Evolutionary conservation across 2,888 invertebrate genomes (phyloP), one percentile per base, ranked within the genome.

Genomic region (Drosophila meridiana): DNA sequence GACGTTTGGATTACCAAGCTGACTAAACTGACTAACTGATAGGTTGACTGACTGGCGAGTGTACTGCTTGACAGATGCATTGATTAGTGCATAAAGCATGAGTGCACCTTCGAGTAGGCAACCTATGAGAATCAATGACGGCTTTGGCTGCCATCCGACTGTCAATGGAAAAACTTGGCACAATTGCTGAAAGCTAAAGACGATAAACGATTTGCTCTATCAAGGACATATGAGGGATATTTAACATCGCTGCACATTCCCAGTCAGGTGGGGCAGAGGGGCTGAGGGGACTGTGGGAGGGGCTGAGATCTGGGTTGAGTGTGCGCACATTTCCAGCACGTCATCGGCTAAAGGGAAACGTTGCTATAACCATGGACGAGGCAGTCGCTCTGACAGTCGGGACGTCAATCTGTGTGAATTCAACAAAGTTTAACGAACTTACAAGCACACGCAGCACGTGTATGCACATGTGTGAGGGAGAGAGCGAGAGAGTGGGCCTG

Each of bases 391-490:
- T 52, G 45, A 53, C 69, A 64, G 74, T 57, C 69, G 56, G 59
- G 47, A 61, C 78, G 72, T 77, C 78, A 83, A 83, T 71, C 68
- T 73, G 42, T 13, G 55, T 66, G 79, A 42, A 76, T 73, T 72
- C 68, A 64, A 56, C 73, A 89, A 83, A 90, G 90, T 90, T 90
- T 80, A 89, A 87, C 82, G 91, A 90, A 90, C 91, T 80, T 85
- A 61, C 66, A 11, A 60, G 43, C 64, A 48, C 36, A 60, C 47
- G 9, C 32, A 32, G 45, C 59, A 65, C 52, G 30, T 69, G 53
- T 48, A 26, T 50, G 43, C 38, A 43, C 57, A 13, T 58, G 55
- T 42, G 58, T 52, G 40, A 13, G 36, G 26, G 28, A 8, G 53
- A 28, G 38, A 26, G 36, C 40, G 32, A 9, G 58, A 0, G 40